phyloP scores from a whole-genome alignment of 2,113 vertebrate genomes.

The Pleuronectes platessa region DNA sequence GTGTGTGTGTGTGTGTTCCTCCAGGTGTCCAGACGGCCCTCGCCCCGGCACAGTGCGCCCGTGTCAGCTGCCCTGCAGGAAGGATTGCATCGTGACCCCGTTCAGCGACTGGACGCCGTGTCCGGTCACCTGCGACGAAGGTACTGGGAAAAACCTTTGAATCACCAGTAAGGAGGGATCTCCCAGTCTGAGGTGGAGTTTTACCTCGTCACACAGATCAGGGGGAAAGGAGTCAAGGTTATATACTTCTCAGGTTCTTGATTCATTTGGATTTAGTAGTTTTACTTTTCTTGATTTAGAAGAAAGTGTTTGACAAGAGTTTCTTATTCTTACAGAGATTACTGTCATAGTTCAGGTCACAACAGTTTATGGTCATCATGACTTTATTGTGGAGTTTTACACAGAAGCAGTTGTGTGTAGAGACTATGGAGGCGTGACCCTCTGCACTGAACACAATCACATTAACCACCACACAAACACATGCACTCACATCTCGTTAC shows the following conservation, averaged over 20 bases:
- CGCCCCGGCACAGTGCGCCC: conserved; percentile 91
- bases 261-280: too few relatives aligned
- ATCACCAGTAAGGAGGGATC: too few relatives aligned
- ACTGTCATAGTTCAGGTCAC: too few relatives aligned
- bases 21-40: conserved; percentile 92
- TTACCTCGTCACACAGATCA: background rate
- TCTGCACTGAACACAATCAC: background rate
- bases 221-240: background rate
- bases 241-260: background rate
- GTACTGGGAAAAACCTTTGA: conserved; percentile 59
- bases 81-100: conserved; percentile 91
- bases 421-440: background rate
- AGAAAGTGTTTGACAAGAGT: too few relatives aligned
- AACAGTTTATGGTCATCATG: too few relatives aligned
- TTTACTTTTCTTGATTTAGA: background rate
- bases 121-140: conserved; percentile 88
- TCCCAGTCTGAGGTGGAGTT: background rate
- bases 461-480: conserved; percentile 18
- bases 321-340: too few relatives aligned
- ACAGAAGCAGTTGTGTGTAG: too few relatives aligned
- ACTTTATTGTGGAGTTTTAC: too few relatives aligned
- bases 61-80: conserved; percentile 93
- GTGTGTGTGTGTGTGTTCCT: conserved; percentile 9
- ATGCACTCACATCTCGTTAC: conserved; percentile 9
- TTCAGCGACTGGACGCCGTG: conserved; percentile 94